A percentile compares a stretch with the other conserved stretches of the same genome.
These are phyloP conservation scores for Nymphalis c-album DNA, from an alignment of 2,888 invertebrate genomes.

Conservation along the genomic window DNA sequence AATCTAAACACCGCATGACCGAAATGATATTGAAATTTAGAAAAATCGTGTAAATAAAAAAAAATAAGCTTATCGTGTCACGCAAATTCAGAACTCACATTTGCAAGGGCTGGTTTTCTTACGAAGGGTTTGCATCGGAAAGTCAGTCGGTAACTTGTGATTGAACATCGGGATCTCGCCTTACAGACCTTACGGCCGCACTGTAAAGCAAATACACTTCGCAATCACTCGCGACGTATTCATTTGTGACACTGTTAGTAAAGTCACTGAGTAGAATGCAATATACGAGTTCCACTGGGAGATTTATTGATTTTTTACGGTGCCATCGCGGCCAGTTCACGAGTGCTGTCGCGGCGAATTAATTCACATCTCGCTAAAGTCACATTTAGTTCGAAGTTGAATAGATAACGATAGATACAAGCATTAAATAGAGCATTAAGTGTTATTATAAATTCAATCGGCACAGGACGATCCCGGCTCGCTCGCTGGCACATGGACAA, in stretches of 20 bases:
- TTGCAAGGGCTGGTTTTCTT: conserved; percentile 97
- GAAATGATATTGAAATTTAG: conserved; percentile 52
- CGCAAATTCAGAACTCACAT: conserved; percentile 86
- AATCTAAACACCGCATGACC: conserved; percentile 59
- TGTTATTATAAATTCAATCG: conserved; percentile 49
- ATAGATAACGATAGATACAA: conserved; percentile 35
- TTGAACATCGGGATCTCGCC: conserved; percentile 74
- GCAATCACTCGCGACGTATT: conserved; percentile 54
- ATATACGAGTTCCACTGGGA: conserved; percentile 55
- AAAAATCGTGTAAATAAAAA: conserved; percentile 42
- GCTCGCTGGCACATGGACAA: conserved; percentile 55
- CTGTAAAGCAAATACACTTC: conserved; percentile 75
- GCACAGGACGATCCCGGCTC: conserved; percentile 49
- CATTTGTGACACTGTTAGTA: conserved; percentile 46
- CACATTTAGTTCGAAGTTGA: conserved; percentile 36
- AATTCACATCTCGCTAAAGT: conserved; percentile 45
- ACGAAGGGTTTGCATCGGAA: conserved; percentile 93
- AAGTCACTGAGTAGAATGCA: conserved; percentile 51
- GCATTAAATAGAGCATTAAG: conserved; percentile 49
- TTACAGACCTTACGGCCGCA: conserved; percentile 57
- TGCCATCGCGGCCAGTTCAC: conserved; percentile 49
- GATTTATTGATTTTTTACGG: conserved; percentile 73
- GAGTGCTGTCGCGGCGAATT: conserved; percentile 43
- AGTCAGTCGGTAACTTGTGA: conserved; percentile 81
- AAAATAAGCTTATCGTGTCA: conserved; percentile 45